Base-by-base conservation (phyloP, 2,888 invertebrate genomes). In the Elaeidobius kamerunicus region DNA sequence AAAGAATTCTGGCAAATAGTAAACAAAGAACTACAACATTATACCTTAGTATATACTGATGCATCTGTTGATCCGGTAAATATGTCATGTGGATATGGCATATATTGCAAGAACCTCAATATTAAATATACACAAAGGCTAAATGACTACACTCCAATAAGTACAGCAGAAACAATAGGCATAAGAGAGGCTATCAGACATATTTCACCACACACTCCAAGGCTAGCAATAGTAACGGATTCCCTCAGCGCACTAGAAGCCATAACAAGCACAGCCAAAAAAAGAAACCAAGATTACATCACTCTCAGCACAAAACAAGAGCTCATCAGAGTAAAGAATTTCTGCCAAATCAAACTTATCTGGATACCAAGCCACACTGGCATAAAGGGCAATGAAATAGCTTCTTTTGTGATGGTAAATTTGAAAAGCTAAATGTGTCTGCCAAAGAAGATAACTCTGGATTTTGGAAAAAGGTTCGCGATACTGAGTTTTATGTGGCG, bases 381-480 rank as follows among this genome's bases (percentile, higher is more conserved):
- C 6, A 9, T 9, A n/a, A 5, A 5, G 6, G 34, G 34, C 6
- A 34, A 34, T 34, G 14, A 34, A 5, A 14, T n/a, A 9, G 34
- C 34, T 57, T 54, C 23, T 23, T 23, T 38, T 61, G 63, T 39
- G 41, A 41, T 1, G 28, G 39, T n/a, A 27, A 30, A n/a, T 42
- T 53, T 44, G 28, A n/a, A 7, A 36, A 40, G 17, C 36, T 30
- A 9, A 30, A 11, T 30, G 4, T 30, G 3, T 30, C 30, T n/a
- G 11, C 9, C 11, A 3, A n/a, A 11, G 11, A 30, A 30, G 9
- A 30, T 30, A 11, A 4, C 9, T 30, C 30, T 30, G 30, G 12
- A 30, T 23, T 38, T 36, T 65, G 64, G 64, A 59, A 45, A n/a
- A 56, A 57, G 16, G 55, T 65, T n/a, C 48, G 47, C 7, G 46